phyloP scores from a whole-genome alignment of 2,888 invertebrate genomes.

The Synanthedon vespiformis region DNA sequence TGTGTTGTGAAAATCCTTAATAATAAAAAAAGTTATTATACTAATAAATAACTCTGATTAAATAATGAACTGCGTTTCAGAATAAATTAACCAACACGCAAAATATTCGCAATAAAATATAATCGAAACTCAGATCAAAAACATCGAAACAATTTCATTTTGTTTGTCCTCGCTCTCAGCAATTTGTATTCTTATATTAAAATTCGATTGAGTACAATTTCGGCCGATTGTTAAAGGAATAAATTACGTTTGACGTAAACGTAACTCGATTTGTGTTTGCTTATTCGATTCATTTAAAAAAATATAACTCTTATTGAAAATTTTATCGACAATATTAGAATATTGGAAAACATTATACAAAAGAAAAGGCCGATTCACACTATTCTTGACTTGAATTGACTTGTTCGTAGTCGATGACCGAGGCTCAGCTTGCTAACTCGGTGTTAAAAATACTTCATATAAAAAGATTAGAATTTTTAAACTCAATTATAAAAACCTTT shows the following conservation, averaged over 20 bases:
- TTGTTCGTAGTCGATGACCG: too few relatives aligned
- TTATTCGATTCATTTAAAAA: conserved; percentile 14
- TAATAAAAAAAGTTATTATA: too few relatives aligned
- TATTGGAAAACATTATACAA: not conserved
- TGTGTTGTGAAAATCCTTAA: too few relatives aligned
- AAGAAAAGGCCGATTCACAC: too few relatives aligned
- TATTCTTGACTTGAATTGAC: too few relatives aligned
- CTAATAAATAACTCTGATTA: too few relatives aligned
- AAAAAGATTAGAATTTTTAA: too few relatives aligned
- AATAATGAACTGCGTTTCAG: too few relatives aligned
- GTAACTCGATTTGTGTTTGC: conserved; percentile 20
- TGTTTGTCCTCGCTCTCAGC: not conserved
- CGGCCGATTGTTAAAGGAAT: conserved; percentile 20
- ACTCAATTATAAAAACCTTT: too few relatives aligned
- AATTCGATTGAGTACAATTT: conserved; percentile 1
- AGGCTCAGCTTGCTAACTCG: too few relatives aligned
- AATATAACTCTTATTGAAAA: not conserved
- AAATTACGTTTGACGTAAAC: conserved; percentile 23
- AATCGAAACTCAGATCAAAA: not conserved
- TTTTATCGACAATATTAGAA: not conserved
- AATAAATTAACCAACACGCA: too few relatives aligned
- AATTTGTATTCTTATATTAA: not conserved
- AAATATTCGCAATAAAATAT: not conserved
- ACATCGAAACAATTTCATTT: not conserved
- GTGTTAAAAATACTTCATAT: too few relatives aligned